Evolutionary conservation across 2,113 vertebrate species (phyloP), one percentile per base, ranked within the genome.

Genomic region (Myodes glareolus): DNA sequence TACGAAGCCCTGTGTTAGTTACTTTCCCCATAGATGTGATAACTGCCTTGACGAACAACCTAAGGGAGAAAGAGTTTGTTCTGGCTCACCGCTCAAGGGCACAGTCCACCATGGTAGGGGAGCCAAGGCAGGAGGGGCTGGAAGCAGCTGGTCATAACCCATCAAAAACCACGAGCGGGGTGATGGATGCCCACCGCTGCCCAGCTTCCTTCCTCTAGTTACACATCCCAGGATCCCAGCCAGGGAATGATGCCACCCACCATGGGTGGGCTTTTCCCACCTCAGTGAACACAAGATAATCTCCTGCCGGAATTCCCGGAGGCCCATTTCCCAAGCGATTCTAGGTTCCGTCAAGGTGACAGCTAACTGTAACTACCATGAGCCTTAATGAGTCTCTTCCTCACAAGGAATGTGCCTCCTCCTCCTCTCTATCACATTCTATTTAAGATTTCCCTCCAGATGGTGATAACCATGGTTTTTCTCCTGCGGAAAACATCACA

Each of bases 371-470:
- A 61, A 65, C 27, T 63, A 67, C 16, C 25, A 21, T 5, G 2
- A 45, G 39, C 29, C 58, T 93, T 70, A 47, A 50, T 33, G 67
- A 91, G 25, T 29, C 45, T 58, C 42, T 73, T 82, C 63, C 58
- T 88, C n/a, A 0, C 25, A 21, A 36, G 50, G n/a, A 16, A 78
- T 52, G 58, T 0, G 7, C 55, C 27, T 76, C 91, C 67, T 75
- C 58, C 55, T 90, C 82, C 42, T 80, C 55, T 39, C 55, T 52
- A 45, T 89, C 93, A 82, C 77, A 72, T 93, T 93, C 86, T 68
- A 4, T 68, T 73, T 77, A 70, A 88, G 81, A 72, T 29, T 91
- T 94, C 89, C 78, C 73, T 90, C 77, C 73, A 86, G 61, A 88
- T n/a, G 73, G 5, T 75, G 65, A 31, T 29, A 91, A n/a, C 27